phyloP scores from a whole-genome alignment of 2,113 vertebrate genomes.

The Dicerorhinus sumatrensis region DNA sequence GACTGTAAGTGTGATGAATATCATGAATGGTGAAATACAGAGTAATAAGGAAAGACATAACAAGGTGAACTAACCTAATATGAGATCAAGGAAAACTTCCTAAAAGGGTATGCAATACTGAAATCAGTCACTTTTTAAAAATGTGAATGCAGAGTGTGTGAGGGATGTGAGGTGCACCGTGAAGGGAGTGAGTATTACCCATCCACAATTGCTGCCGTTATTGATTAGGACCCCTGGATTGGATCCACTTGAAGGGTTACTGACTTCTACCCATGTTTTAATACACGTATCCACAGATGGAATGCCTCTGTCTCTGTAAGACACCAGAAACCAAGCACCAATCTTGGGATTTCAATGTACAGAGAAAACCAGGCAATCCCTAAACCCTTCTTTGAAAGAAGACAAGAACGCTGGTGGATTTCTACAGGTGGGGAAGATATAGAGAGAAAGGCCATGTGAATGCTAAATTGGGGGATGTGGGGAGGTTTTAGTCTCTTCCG shows the following conservation, averaged over 20 bases:
- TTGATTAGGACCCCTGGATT: too few relatives aligned
- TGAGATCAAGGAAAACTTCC: neutral
- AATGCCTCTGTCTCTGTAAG: fast-evolving
- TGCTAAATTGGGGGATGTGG: too few relatives aligned
- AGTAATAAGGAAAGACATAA: too few relatives aligned
- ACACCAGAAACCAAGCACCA: neutral
- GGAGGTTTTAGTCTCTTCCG: neutral
- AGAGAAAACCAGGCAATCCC: neutral
- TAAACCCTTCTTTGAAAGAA: neutral
- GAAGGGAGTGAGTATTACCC: fast-evolving
- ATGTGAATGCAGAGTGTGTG: fast-evolving
- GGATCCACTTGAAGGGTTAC: fast-evolving
- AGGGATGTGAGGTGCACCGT: fast-evolving
- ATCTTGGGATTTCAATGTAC: neutral
- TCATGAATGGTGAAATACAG: fast-evolving
- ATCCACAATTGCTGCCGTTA: fast-evolving
- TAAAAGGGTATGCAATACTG: neutral
- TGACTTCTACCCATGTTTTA: too few relatives aligned
- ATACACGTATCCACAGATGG: neutral
- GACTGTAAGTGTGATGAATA: too few relatives aligned
- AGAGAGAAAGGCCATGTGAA: neutral
- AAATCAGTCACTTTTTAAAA: too few relatives aligned
- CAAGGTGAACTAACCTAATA: too few relatives aligned
- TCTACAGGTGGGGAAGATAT: neutral
- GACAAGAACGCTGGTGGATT: neutral